phyloP scores from a whole-genome alignment of 2,113 vertebrate species.

The Cygnus atratus region DNA sequence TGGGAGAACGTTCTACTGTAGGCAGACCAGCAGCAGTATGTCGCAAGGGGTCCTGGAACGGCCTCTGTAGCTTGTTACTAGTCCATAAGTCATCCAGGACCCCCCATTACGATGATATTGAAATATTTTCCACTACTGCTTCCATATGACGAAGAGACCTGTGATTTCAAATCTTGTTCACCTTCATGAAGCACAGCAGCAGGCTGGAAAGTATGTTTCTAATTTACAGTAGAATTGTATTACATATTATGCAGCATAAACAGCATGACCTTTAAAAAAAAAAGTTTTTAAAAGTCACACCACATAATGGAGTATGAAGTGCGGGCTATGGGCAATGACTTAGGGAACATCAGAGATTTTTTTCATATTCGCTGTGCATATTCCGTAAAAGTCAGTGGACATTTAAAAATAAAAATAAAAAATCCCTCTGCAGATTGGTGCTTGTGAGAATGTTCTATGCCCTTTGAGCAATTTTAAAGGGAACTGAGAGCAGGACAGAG shows the following conservation, averaged over 20 bases:
- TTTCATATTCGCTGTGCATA: background rate
- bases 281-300: slow-evolving; percentile 26
- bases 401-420: background rate
- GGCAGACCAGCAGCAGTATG: background rate
- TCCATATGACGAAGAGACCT: background rate
- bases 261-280: slow-evolving; percentile 57
- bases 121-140: background rate
- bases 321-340: background rate
- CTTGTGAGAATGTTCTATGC: background rate
- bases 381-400: slow-evolving; percentile 39
- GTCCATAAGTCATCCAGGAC: background rate
- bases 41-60: background rate
- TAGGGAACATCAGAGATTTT: background rate
- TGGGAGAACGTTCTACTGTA: background rate
- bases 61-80: background rate
- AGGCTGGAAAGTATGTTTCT: slow-evolving; percentile 24
- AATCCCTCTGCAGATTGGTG: background rate
- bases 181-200: slow-evolving; percentile 29
- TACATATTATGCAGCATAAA: slow-evolving; percentile 43
- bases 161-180: slow-evolving; percentile 13
- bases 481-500: background rate
- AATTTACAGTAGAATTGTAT: slow-evolving; percentile 42
- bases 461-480: background rate
- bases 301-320: background rate
- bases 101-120: background rate